Conservation (phyloP, 2,888 invertebrate species). For the Oscheius sp. region DNA sequence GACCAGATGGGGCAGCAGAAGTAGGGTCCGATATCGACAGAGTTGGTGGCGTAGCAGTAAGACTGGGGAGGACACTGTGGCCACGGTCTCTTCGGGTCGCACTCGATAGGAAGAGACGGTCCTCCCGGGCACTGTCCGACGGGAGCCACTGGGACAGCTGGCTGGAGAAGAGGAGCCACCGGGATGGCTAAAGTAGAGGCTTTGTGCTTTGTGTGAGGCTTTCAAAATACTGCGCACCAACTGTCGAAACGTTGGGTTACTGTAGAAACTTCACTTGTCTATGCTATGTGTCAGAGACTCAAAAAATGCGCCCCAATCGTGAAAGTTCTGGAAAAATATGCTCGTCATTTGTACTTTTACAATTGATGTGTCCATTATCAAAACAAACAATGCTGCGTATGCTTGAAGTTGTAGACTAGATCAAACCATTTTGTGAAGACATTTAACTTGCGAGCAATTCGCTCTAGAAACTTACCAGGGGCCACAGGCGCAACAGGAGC, state of each 20-base stretch:
- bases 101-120: conserved; percentile 71
- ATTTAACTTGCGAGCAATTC: conserved; percentile 19
- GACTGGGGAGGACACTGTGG: conserved; percentile 73
- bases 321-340: no score
- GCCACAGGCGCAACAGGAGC: conserved; percentile 40
- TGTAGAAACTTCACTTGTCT: no score
- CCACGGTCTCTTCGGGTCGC: conserved; percentile 73
- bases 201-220: no score
- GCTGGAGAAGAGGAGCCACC: conserved; percentile 51
- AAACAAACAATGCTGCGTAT: no score
- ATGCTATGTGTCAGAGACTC: no score
- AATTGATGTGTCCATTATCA: no score
- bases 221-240: background rate
- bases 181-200: conserved; percentile 44
- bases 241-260: background rate
- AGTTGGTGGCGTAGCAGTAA: conserved; percentile 73
- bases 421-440: background rate
- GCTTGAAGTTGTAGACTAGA: no score
- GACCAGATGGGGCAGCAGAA: conserved; percentile 74
- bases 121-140: conserved; percentile 71
- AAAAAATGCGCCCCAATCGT: no score
- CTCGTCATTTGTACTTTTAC: no score
- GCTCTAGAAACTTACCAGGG: conserved; percentile 28
- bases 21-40: conserved; percentile 73
- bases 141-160: conserved; percentile 63